phyloP scores from a whole-genome alignment of 2,797 vertebrate species.

The Muscicapa comitata region DNA sequence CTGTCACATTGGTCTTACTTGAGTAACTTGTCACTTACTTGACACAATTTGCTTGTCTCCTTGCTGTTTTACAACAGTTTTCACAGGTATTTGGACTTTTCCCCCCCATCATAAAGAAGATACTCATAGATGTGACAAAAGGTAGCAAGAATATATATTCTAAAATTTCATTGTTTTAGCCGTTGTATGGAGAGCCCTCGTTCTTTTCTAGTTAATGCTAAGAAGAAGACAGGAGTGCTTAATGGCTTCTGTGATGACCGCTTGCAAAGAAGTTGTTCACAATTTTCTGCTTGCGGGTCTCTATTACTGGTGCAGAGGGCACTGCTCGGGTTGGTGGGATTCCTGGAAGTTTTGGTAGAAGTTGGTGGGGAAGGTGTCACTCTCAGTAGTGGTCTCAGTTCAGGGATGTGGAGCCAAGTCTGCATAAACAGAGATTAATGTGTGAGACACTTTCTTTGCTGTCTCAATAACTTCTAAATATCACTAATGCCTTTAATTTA shows the following conservation, averaged over 20 bases:
- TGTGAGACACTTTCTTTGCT: neutral
- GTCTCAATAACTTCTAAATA: neutral
- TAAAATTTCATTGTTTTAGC: neutral
- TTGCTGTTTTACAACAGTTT: neutral
- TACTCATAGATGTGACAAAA: neutral
- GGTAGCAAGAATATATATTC: neutral
- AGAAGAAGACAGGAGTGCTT: neutral
- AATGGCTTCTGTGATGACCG: neutral
- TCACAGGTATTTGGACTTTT: neutral
- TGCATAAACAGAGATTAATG: neutral
- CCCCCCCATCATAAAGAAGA: neutral
- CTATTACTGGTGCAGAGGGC: neutral
- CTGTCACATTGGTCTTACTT: neutral
- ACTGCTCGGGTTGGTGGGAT: neutral
- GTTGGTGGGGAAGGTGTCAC: neutral
- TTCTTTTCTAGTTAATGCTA: neutral
- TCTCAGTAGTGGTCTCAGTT: accelerated
- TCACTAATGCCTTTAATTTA: neutral
- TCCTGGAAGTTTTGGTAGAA: neutral
- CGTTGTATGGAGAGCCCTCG: neutral
- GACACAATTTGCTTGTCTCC: neutral
- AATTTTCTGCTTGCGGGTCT: accelerated
- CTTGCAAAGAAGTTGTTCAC: neutral
- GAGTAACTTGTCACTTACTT: neutral
- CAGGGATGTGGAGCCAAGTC: neutral